Base-by-base conservation (phyloP, 2,888 invertebrate species). In the Brachylomia viminalis region DNA sequence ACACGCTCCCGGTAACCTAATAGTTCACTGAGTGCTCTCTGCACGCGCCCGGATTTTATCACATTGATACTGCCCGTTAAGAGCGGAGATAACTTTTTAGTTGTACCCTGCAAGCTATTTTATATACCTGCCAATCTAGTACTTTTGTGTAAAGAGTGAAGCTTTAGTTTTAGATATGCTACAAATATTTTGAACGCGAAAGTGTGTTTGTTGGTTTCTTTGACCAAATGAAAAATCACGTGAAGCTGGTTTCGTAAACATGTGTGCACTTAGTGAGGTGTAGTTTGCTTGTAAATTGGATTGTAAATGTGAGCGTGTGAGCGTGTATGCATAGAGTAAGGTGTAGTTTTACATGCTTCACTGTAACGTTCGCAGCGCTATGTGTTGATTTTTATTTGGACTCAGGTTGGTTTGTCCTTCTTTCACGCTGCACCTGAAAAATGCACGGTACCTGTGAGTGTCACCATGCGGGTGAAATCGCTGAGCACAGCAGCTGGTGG, bases 1-100 rank as follows among this genome's bases (percentile, higher is more conserved):
- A 17, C 67, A 76, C 82, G 85, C 54, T 58, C 42, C 58, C 47
- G n/a, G 77, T 85, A 76, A 81, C 79, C 56, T 73, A 73, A 77
- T 73, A 72, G 66, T 56, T n/a, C 23, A 20, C 17, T 1, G 58
- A 85, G 77, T 59, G 70, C 72, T 72, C 85, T 72, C 54, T 13
- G 38, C 61, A 58, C 77, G 69, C 59, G 54, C 33, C 20, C 17
- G 59, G 70, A 30, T 76, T 72, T 67, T 82, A 83, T 77, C 76
- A 68, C 70, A 54, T 56, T 38, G 65, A 58, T 49, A 83, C 38
- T 62, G 56, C 17, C 45, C n/a, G 17, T 45, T 67, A 45, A 42
- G 65, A 66, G 70, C 11, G n/a, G n/a, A 68, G 66, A 67, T 83
- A 67, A 52, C 52, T 70, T 68, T 59, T 45, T 23, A 56, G n/a